A percentile compares a stretch with the other conserved stretches of the same genome.
These are phyloP conservation scores for Fabriciana adippe DNA, from an alignment of 2,888 invertebrate genomes.

Conservation along the genomic window DNA sequence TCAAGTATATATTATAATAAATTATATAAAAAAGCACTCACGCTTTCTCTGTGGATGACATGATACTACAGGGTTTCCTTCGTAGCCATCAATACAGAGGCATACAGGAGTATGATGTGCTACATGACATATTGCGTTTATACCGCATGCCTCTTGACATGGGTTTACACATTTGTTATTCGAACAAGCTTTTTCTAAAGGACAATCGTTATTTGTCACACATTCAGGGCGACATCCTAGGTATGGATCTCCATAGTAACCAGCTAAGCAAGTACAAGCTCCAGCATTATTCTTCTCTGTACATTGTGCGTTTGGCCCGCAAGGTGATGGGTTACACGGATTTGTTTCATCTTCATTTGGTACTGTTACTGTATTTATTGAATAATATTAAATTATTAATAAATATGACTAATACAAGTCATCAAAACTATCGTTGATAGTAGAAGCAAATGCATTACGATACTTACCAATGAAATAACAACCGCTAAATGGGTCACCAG, in stretches of 20 bases:
- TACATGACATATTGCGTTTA: conserved; percentile 90
- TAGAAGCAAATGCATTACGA: background rate
- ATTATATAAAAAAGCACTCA: conserved; percentile 53
- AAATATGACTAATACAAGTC: background rate
- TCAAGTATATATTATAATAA: conserved; percentile 7
- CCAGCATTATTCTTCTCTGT: conserved; percentile 91
- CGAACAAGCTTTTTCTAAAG: conserved; percentile 88
- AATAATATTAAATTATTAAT: conserved; percentile 20
- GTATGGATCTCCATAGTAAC: conserved; percentile 94
- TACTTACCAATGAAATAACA: conserved; percentile 81
- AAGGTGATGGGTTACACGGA: conserved; percentile 93
- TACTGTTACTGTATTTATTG: conserved; percentile 69
- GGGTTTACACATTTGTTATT: conserved; percentile 93
- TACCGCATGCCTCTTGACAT: conserved; percentile 91
- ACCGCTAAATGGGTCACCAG: conserved; percentile 92
- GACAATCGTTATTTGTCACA: conserved; percentile 90
- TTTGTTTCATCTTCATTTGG: conserved; percentile 85
- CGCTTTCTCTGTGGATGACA: conserved; percentile 76
- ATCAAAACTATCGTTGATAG: background rate
- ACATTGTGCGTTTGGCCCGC: conserved; percentile 92
- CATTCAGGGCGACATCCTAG: conserved; percentile 93
- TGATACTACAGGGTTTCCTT: conserved; percentile 87
- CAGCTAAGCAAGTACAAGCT: conserved; percentile 90
- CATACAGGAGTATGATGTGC: conserved; percentile 92
- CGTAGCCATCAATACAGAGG: conserved; percentile 88